Conservation (phyloP, 2,888 invertebrate genomes). For the Platynereis dumerilii region DNA sequence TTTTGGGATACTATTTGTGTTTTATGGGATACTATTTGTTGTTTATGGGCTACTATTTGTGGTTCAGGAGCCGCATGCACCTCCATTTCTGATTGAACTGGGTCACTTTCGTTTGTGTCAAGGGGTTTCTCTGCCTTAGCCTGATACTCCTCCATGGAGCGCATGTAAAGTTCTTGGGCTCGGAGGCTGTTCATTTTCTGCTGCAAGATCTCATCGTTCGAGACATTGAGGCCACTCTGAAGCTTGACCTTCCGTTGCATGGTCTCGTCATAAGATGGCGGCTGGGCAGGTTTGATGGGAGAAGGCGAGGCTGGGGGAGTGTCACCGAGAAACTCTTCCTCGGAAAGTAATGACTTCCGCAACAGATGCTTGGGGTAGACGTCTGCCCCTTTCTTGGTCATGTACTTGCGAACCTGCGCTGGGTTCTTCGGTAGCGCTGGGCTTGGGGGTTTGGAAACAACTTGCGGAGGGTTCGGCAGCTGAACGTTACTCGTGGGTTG, state of each 20-base stretch:
- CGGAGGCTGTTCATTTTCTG: slow-evolving; percentile 48
- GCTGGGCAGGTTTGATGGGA: slow-evolving; percentile 45
- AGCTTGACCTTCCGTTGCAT: slow-evolving; percentile 46
- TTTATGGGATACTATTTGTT: too few species aligned
- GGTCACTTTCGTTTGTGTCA: too few species aligned
- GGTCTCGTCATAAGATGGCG: slow-evolving; percentile 55
- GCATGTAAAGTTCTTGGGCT: slow-evolving; percentile 53
- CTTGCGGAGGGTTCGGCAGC: too few species aligned
- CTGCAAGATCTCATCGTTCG: slow-evolving; percentile 22
- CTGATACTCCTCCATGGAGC: slow-evolving; percentile 43
- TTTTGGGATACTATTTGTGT: too few species aligned
- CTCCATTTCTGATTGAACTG: too few species aligned
- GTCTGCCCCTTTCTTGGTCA: slow-evolving; percentile 31
- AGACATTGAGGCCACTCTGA: slow-evolving; percentile 20
- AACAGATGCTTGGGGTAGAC: slow-evolving; percentile 28
- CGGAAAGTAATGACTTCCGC: neutral
- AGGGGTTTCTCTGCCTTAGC: neutral
- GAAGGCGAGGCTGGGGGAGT: neutral
- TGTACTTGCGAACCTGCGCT: slow-evolving; percentile 27
- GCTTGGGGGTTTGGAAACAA: too few species aligned
- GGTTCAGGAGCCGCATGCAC: too few species aligned
- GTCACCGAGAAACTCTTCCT: neutral
- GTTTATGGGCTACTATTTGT: too few species aligned
- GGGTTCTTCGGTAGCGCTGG: too few species aligned
- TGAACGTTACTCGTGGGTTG: slow-evolving; percentile 6